A percentile compares a stretch with the other conserved stretches of the same genome.
Evolutionary conservation across 2,113 vertebrate genomes (phyloP).

Genomic region (Oreocharis arfaki): DNA sequence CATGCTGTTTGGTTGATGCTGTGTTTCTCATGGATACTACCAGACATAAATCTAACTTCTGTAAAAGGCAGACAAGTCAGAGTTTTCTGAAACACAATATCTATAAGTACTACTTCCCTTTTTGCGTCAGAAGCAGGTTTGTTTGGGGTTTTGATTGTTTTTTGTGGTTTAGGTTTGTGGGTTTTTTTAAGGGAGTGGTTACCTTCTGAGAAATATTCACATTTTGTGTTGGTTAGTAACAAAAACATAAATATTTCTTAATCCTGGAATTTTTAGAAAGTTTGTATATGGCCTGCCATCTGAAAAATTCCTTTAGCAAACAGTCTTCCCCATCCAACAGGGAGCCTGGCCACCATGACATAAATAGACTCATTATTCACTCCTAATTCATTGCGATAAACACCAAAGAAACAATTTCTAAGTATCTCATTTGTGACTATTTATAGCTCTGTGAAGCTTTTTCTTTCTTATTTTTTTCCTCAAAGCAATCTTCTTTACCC

Average conservation of each 20-base stretch:
- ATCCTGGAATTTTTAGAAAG: not conserved
- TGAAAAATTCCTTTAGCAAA: not conserved
- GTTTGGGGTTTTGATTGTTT: not conserved
- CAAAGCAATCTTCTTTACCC: not conserved
- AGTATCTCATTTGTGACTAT: not conserved
- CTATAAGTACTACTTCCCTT: not conserved
- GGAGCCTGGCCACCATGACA: not conserved
- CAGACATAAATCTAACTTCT: not conserved
- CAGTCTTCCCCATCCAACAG: not conserved
- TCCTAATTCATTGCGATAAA: not conserved
- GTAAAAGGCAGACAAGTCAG: not conserved
- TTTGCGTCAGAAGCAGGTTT: not conserved
- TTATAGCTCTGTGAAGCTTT: not conserved
- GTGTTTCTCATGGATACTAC: not conserved
- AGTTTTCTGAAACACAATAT: not conserved
- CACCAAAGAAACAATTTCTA: not conserved
- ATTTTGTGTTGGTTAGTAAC: not conserved
- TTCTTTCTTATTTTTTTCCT: not conserved
- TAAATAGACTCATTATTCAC: slow-evolving; percentile 9
- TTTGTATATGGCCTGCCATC: not conserved
- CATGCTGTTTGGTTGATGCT: not conserved
- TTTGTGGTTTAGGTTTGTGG: not conserved
- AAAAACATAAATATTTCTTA: not conserved
- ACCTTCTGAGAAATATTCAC: not conserved
- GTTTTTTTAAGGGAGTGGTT: not conserved